Percentiles rank a stretch among this genome's conserved stretches.
These are phyloP conservation scores for Hafferia zeledoni DNA, from an alignment of 2,797 vertebrate species.

Conservation along the genomic window DNA sequence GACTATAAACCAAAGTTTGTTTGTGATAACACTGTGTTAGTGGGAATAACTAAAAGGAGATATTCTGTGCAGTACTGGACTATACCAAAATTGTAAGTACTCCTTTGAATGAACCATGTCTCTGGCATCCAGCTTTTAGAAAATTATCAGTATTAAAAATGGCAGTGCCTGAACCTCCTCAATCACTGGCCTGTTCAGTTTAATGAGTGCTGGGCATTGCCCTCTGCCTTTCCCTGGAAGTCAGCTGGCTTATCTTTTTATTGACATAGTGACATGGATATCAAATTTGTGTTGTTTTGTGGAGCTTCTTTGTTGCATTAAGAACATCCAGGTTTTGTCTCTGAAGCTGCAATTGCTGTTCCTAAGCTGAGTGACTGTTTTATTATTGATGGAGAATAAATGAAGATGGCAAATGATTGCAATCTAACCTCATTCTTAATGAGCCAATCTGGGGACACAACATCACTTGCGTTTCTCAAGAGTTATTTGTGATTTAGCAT, in stretches of 20 bases:
- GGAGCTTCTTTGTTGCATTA: background rate
- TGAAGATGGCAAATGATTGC: background rate
- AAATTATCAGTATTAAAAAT: background rate
- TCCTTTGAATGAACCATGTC: background rate
- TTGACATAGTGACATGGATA: background rate
- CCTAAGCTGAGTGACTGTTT: background rate
- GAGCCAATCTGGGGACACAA: background rate
- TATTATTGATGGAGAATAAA: background rate
- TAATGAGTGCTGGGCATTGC: background rate
- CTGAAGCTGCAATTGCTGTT: background rate
- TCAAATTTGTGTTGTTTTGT: background rate
- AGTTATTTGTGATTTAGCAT: background rate
- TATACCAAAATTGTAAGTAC: background rate
- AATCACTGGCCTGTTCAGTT: background rate
- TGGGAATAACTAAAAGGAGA: background rate
- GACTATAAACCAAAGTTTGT: background rate
- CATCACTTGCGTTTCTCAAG: background rate
- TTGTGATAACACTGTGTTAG: background rate
- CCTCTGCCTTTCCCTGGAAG: background rate
- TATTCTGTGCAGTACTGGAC: background rate
- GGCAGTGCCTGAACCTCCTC: background rate
- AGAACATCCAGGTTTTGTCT: background rate
- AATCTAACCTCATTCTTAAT: background rate
- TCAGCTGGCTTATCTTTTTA: background rate
- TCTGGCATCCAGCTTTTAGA: background rate